A percentile compares a stretch with the other conserved stretches of the same genome.
These are phyloP conservation scores for Meloidogyne floridensis DNA, from an alignment of 1,140 invertebrate genomes.

Conservation along the genomic window DNA sequence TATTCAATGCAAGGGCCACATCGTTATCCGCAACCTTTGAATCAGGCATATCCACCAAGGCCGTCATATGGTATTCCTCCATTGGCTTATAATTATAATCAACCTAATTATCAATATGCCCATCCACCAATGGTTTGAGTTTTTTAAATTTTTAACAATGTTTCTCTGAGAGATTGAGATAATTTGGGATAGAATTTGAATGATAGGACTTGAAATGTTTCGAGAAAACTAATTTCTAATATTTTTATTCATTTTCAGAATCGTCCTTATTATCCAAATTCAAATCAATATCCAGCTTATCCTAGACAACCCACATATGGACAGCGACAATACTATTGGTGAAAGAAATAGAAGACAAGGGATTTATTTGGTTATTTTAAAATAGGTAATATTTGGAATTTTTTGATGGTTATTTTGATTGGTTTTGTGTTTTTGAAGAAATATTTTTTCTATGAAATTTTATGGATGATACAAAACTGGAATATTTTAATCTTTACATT, in stretches of 20 bases:
- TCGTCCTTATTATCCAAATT: not conserved
- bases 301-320: not conserved
- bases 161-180: no score
- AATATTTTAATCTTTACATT: no score
- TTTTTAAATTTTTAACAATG: not conserved
- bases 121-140: not conserved
- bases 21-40: conserved; percentile 1
- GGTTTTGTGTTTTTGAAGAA: no score
- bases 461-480: no score
- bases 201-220: no score
- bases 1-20: not conserved
- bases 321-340: not conserved
- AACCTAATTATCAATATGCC: not conserved
- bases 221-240: not conserved
- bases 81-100: not conserved
- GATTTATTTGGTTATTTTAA: not conserved
- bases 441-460: no score
- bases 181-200: no score
- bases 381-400: no score
- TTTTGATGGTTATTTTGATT: no score
- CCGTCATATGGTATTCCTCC: not conserved
- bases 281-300: not conserved
- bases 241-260: not conserved
- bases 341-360: not conserved
- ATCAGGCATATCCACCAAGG: not conserved